Conservation (phyloP, 2,888 invertebrate species). For the Spodoptera exigua region DNA sequence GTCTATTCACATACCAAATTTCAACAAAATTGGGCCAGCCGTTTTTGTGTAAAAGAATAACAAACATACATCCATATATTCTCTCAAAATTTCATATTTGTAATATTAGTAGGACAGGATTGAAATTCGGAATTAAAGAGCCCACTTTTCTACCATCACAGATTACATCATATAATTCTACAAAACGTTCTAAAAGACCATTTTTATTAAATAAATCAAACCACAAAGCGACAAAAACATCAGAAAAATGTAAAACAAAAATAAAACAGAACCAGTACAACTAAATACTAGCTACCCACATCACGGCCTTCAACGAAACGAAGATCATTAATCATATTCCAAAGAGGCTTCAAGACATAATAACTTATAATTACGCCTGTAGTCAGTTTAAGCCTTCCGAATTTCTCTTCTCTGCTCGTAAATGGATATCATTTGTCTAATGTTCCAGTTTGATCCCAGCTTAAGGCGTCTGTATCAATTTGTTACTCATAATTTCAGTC, state of each 20-base stretch:
- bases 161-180: no score
- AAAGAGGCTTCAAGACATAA: slow-evolving; percentile 66
- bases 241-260: slow-evolving; percentile 12
- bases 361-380: slow-evolving; percentile 72
- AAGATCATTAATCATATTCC: slow-evolving; percentile 63
- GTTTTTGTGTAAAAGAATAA: no score
- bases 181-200: no score
- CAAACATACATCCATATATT: no score
- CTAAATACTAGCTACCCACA: slow-evolving; percentile 9
- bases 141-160: no score
- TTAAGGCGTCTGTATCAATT: slow-evolving; percentile 33
- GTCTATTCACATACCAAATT: no score
- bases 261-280: slow-evolving; percentile 4
- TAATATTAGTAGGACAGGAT: no score
- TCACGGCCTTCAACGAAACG: slow-evolving; percentile 54
- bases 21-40: no score
- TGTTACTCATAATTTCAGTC: slow-evolving; percentile 30
- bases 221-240: background rate
- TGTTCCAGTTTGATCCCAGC: slow-evolving; percentile 43
- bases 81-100: no score
- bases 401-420: slow-evolving; percentile 61
- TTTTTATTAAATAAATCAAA: no score
- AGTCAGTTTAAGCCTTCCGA: slow-evolving; percentile 64
- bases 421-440: slow-evolving; percentile 69
- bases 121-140: no score